Conservation (phyloP, 1,140 invertebrate species). For the Bradysia coprophila region DNA sequence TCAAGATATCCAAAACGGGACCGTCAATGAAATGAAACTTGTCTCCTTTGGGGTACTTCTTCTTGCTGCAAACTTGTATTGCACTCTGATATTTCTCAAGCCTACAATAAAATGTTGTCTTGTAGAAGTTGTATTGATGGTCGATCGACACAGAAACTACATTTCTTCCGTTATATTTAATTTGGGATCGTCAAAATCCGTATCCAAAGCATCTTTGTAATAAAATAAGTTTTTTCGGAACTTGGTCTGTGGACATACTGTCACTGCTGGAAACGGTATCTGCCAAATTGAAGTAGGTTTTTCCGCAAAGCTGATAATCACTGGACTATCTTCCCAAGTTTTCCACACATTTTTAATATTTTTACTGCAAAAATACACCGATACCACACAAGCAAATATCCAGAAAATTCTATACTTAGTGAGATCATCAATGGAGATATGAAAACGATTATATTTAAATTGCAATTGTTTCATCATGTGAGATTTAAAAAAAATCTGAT, state of each 20-base stretch:
- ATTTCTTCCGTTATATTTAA: too few species aligned
- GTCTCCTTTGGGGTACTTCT: slow-evolving; percentile 11
- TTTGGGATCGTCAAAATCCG: too few species aligned
- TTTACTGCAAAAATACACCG: slow-evolving; percentile 26
- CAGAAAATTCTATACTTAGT: slow-evolving; percentile 27
- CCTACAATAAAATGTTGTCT: too few species aligned
- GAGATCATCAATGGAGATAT: too few species aligned
- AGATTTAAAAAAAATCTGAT: background rate
- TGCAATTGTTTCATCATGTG: too few species aligned
- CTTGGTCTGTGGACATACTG: slow-evolving; percentile 32
- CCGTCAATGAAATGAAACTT: background rate
- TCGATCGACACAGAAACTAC: too few species aligned
- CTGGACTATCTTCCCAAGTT: slow-evolving; percentile 40
- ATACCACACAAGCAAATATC: slow-evolving; percentile 26
- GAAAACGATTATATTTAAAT: too few species aligned
- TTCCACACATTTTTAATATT: slow-evolving; percentile 34
- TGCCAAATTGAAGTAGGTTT: slow-evolving; percentile 38
- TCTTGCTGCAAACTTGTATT: slow-evolving; percentile 15
- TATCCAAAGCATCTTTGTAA: background rate
- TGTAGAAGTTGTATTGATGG: too few species aligned
- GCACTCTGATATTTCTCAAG: too few species aligned
- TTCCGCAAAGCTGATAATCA: slow-evolving; percentile 43
- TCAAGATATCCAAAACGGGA: background rate
- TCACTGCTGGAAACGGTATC: slow-evolving; percentile 35
- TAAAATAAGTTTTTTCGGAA: slow-evolving; percentile 2